Base-by-base conservation (phyloP, 2,797 vertebrate genomes). In the Loris lydekkerianus region DNA sequence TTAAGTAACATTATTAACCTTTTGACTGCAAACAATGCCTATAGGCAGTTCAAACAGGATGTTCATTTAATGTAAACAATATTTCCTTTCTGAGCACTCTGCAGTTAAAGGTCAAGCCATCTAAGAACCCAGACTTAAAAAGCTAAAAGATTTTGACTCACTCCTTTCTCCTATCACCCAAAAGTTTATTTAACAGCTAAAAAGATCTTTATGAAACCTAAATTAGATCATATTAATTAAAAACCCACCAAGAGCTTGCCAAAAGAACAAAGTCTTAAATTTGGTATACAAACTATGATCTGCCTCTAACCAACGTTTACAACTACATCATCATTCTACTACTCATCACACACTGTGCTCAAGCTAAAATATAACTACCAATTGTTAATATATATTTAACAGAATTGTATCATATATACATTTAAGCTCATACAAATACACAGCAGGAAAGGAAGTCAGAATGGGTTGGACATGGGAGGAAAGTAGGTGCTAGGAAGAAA, bases 201-300 rank as follows among this genome's bases (percentile, higher is more conserved):
- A 89, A 93, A 86, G 21, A 80, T 73, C 65, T 88, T 89, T 72
- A 89, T 82, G 67, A 89, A 91, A 67, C 37, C n/a, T 53, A 91
- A 86, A 92, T 67, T 86, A 93, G 75, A 90, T 72, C 61, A 25
- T 75, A 70, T 29, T 75, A 96, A 60, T 63, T 96, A 93, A 82
- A 83, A 93, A 89, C 43, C 23, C n/a, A 93, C 31, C 53, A 88
- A 91, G 72, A 91, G 56, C 37, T 67, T 83, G 84, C 77, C 56
- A 82, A 82, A 1, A 70, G 29, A 85, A 78, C 1, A 65, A 69
- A 82, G 53, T 78, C 69, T 77, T 95, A 83, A 78, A 67, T 84
- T 67, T 70, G 34, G 61, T 29, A 95, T 14, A 37, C 53, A 94
- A 61, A 58, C 27, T 10, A 23, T 13, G 1, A 76, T 72, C 8